Percentiles rank a stretch among this genome's conserved stretches.
Conservation (phyloP, 2,113 vertebrate species). For the Dasyprocta punctata region DNA sequence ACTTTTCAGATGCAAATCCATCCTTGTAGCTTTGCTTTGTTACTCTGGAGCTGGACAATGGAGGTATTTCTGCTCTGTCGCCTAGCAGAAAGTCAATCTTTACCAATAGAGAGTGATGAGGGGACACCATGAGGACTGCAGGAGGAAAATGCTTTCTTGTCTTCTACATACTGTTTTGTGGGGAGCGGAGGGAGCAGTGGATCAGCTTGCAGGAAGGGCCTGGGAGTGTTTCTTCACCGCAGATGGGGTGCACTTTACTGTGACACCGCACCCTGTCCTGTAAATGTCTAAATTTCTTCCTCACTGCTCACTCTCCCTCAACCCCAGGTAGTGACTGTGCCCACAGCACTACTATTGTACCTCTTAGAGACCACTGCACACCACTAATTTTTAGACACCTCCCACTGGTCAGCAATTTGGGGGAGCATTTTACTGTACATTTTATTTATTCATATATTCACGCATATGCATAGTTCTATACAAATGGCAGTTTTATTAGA, state of each 20-base stretch:
- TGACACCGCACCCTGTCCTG: neutral
- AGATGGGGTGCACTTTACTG: neutral
- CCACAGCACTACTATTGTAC: neutral
- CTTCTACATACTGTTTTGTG: neutral
- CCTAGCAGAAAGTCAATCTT: neutral
- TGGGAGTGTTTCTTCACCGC: neutral
- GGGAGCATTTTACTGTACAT: neutral
- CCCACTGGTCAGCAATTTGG: neutral
- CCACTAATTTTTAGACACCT: neutral
- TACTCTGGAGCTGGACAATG: neutral
- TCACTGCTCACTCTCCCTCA: neutral
- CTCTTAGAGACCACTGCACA: neutral
- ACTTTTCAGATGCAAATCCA: neutral
- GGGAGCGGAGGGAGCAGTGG: neutral
- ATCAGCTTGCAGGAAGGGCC: neutral
- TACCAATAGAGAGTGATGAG: neutral
- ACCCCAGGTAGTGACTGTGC: neutral
- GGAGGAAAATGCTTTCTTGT: neutral
- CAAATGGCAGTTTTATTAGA: neutral
- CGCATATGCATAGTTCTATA: neutral
- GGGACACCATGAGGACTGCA: neutral
- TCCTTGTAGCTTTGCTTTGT: neutral
- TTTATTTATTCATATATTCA: slow-evolving; percentile 33
- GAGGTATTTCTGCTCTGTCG: neutral
- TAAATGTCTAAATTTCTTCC: neutral